Evolutionary conservation across 1,140 invertebrate species (phyloP), one percentile per base, ranked within the genome.

Genomic region (Aphaenogaster rudis): DNA sequence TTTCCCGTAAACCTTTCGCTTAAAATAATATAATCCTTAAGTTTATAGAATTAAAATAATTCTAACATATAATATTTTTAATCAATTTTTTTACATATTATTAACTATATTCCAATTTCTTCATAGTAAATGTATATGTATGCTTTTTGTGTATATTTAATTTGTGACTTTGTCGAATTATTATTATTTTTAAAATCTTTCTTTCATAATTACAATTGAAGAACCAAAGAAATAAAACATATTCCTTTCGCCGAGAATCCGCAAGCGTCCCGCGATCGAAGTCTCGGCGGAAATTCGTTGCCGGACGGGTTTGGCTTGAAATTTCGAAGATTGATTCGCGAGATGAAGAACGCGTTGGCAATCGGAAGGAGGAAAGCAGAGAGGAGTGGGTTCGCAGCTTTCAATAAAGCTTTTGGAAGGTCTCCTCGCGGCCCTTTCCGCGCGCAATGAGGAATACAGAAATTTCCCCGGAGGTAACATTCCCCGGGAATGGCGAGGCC

Each of bases 381-480:
- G 64, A 15, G n/a, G 42, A 48, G 13, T 8, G 48, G 50, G 79
- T 9, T 69, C 39, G 48, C 66, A 89, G 89, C 77, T 89, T 90
- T 87, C 74, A 80, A 77, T 90, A 76, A 87, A 64, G 66, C 59
- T 86, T 74, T 57, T 15, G 48, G 13, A 77, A 61, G 13, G 63
- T 67, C 39, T 52, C 15, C 39, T 36, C 33, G 57, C 36, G n/a
- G 13, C 33, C 57, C 52, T 69, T 57, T 72, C 66, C 28, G 11
- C 50, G 50, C 45, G 74, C 61, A 87, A 88, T 78, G 89, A 91
- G 74, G 63, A 81, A 84, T 71, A 77, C 74, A 85, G 74, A 87
- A 89, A 91, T 91, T 91, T 91, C 90, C 88, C 90, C 86, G 74
- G 90, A 91, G 90, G 80, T 87, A 67, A 66, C 74, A 63, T 78